These are phyloP conservation scores for Ibycter americanus DNA, from an alignment of 2,797 vertebrate species.

Conservation along the genomic window DNA sequence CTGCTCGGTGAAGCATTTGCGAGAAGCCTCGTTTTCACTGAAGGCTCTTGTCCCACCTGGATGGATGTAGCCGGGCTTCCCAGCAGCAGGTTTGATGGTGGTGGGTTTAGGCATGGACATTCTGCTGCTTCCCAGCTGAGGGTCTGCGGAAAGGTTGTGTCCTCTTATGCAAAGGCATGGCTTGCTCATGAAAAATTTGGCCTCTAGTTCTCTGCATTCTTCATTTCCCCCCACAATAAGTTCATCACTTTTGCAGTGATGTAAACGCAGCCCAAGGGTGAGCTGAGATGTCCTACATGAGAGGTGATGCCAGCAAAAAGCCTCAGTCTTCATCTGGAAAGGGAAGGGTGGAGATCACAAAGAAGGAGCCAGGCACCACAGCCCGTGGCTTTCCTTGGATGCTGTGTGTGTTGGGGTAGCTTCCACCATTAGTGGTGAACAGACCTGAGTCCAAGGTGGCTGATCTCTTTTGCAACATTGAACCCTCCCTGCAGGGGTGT, in stretches of 20 bases:
- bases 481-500: neutral
- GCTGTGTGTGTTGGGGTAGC: neutral
- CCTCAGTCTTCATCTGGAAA: neutral
- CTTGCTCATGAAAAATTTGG: neutral
- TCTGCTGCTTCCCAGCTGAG: neutral
- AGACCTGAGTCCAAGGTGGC: neutral
- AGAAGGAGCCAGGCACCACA: neutral
- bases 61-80: accelerated
- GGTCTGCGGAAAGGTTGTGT: neutral
- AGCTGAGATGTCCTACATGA: neutral
- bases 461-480: neutral
- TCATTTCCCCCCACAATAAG: neutral
- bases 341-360: neutral
- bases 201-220: neutral
- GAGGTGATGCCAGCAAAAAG: neutral
- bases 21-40: neutral
- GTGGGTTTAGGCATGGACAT: neutral
- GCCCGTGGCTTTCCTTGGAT: neutral
- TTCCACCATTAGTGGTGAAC: neutral
- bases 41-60: neutral
- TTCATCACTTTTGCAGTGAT: neutral
- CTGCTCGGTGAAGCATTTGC: neutral
- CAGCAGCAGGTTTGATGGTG: neutral
- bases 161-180: neutral
- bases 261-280: neutral